A percentile compares a stretch with the other conserved stretches of the same genome.
phyloP scores from a whole-genome alignment of 2,888 invertebrate species.

The Caenorhabditis zanzibari region DNA sequence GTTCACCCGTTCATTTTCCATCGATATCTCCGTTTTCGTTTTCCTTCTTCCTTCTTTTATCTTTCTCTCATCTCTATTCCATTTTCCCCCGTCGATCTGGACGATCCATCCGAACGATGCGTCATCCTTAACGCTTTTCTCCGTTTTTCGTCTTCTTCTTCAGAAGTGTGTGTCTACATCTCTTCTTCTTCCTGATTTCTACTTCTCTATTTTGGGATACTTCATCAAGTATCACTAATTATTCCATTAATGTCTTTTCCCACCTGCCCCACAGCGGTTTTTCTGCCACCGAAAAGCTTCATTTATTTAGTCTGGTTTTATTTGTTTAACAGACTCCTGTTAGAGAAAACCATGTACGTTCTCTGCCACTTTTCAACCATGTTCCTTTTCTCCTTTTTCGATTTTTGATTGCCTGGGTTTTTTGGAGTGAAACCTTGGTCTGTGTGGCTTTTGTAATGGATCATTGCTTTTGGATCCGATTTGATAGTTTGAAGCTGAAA shows the following conservation, averaged over 20 bases:
- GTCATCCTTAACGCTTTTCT: slow-evolving; percentile 32
- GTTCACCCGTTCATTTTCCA: slow-evolving; percentile 23
- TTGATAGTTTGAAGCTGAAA: not conserved
- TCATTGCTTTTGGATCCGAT: not conserved
- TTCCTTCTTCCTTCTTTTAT: slow-evolving; percentile 5
- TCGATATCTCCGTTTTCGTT: slow-evolving; percentile 21
- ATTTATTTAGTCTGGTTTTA: slow-evolving; percentile 55
- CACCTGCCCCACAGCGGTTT: slow-evolving; percentile 19
- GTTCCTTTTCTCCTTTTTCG: slow-evolving; percentile 8
- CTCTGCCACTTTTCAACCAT: slow-evolving; percentile 28
- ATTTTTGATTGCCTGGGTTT: slow-evolving; percentile 15
- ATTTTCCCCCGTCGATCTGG: slow-evolving; percentile 18
- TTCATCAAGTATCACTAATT: slow-evolving; percentile 56
- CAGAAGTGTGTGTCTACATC: slow-evolving; percentile 5
- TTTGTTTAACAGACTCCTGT: slow-evolving; percentile 54
- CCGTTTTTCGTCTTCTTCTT: slow-evolving; percentile 10
- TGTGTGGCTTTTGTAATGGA: not conserved
- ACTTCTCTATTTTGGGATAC: not conserved
- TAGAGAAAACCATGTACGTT: slow-evolving; percentile 23
- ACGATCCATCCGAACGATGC: slow-evolving; percentile 27
- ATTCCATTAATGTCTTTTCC: slow-evolving; percentile 52
- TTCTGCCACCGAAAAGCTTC: slow-evolving; percentile 29
- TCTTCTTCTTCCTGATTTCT: slow-evolving; percentile 21
- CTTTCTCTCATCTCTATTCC: slow-evolving; percentile 25
- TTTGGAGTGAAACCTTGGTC: slow-evolving; percentile 5